Evolutionary conservation across 2,113 vertebrate genomes (phyloP).

Genomic region (Xyliphius kryptos): DNA sequence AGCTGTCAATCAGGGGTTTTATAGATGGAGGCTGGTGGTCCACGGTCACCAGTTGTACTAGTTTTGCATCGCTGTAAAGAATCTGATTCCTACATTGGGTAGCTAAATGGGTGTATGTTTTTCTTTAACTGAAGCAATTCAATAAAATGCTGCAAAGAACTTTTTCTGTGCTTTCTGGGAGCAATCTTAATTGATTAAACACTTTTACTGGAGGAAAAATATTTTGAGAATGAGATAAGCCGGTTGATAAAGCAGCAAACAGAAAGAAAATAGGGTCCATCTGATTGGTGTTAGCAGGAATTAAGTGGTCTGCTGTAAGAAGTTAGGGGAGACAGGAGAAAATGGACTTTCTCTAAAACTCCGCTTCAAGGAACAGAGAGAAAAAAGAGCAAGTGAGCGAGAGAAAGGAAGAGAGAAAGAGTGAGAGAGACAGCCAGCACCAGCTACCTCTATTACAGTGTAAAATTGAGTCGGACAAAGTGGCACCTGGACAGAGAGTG

Average conservation of each 20-base stretch:
- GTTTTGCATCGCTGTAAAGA: no score
- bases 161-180: neutral
- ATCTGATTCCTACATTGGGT: no score
- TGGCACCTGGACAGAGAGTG: slow-evolving; percentile 55
- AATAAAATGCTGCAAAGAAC: no score
- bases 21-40: no score
- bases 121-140: no score
- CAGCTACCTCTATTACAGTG: slow-evolving; percentile 65
- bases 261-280: slow-evolving; percentile 35
- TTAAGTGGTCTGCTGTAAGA: slow-evolving; percentile 54
- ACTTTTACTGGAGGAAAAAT: slow-evolving; percentile 7
- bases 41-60: no score
- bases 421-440: slow-evolving; percentile 47
- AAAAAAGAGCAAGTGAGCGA: no score
- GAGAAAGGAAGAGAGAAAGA: slow-evolving; percentile 25
- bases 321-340: slow-evolving; percentile 44
- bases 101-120: no score
- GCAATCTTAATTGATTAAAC: slow-evolving; percentile 13
- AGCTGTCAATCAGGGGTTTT: no score
- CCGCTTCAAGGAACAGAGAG: no score
- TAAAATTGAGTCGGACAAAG: slow-evolving; percentile 68
- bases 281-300: slow-evolving; percentile 52
- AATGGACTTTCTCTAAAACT: slow-evolving; percentile 35
- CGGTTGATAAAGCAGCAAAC: slow-evolving; percentile 28
- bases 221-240: slow-evolving; percentile 10